A percentile compares a stretch with the other conserved stretches of the same genome.
Evolutionary conservation across 2,888 invertebrate genomes (phyloP).

Genomic region (Acheta domesticus): DNA sequence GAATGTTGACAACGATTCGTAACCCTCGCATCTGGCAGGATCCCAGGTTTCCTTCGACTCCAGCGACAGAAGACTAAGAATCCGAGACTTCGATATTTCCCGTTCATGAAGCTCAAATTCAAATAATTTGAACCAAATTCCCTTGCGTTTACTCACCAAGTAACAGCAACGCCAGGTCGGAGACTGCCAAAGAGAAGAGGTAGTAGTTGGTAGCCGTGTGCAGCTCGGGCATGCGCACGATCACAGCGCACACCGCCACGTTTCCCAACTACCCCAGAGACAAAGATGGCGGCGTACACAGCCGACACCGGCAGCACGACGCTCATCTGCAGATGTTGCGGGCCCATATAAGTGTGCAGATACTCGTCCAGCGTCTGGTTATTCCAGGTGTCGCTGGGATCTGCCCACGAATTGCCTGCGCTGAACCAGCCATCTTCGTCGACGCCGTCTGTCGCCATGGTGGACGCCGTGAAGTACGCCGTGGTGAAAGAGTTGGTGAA

Average conservation of each 20-base stretch:
- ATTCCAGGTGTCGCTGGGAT: not conserved
- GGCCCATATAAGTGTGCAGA: slow-evolving; percentile 58
- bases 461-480: no score
- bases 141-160: slow-evolving; percentile 63
- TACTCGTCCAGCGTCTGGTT: slow-evolving; percentile 54
- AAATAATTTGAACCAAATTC: no score
- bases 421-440: no score
- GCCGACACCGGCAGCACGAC: slow-evolving; percentile 59
- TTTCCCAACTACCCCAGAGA: slow-evolving; percentile 83
- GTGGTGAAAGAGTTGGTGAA: no score
- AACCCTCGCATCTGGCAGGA: no score
- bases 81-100: no score
- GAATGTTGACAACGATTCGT: no score
- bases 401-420: not conserved
- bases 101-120: no score
- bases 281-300: slow-evolving; percentile 71
- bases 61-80: no score
- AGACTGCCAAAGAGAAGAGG: slow-evolving; percentile 81
- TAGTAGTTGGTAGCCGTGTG: slow-evolving; percentile 92
- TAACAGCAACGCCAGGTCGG: slow-evolving; percentile 75
- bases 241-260: slow-evolving; percentile 78
- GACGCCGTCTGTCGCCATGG: no score
- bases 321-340: slow-evolving; percentile 57
- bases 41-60: no score
- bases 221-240: slow-evolving; percentile 74